Evolutionary conservation across 2,888 invertebrate genomes (phyloP), one percentile per base, ranked within the genome.

Genomic region (Lamellibrachia columna): DNA sequence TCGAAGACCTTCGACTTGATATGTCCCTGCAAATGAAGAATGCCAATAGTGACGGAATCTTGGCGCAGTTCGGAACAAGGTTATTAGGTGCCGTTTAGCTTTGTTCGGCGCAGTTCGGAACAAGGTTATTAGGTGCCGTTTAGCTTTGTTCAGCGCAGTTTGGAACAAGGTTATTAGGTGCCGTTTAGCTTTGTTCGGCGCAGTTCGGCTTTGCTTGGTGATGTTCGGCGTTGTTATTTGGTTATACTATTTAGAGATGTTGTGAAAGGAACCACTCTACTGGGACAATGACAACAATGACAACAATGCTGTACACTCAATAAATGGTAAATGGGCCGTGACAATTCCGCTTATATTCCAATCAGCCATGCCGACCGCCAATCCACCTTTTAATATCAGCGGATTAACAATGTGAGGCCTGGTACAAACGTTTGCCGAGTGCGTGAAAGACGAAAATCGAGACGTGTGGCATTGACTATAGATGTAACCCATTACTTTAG

Each of bases 1-100:
- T 96, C 95, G 92, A 95, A 95, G n/a, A 96, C 93, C 92, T 95
- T 94, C 93, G n/a, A 22, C 75, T 75, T 75, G 11, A n/a, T n/a
- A 3, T 75, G 75, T 75, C 75, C n/a, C 75, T 75, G 22, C 75
- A 75, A 75, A 22, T 75, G 75, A 75, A 75, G 15, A 22, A 22
- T 22, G 22, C n/a, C 22, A 75, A 75, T 75, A 22, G 75, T 15
- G 75, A 15, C 75, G 4, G 75, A 22, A 75, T 60, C 7, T 60
- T 60, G 11, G 15, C 1, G 75, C 75, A 75, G 75, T 75, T 75
- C 75, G 15, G 75, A 15, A 11, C 15, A 2, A n/a, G 0, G 40
- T 40, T 40, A 40, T 40, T 75, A 7, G 55, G 75, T 11, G 6
- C 6, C 6, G 0, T 22, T 75, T 75, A 11, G 75, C 22, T 75